Evolutionary conservation across 2,888 invertebrate species (phyloP), one percentile per base, ranked within the genome.

Genomic region (Cryptocheilus praepositus): DNA sequence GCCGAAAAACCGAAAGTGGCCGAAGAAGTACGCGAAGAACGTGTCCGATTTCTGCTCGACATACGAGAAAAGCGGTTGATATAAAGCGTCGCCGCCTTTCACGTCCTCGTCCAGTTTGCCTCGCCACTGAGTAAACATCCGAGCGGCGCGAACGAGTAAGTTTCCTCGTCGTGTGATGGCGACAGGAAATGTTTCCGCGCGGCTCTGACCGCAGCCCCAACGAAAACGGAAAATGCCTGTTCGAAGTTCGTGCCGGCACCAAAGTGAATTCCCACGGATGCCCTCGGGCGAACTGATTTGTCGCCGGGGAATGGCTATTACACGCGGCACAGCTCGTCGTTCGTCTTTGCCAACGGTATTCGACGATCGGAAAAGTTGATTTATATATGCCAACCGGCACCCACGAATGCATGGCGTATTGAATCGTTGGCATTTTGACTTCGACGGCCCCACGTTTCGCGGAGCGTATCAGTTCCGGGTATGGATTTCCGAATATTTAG

Each of bases 31-130:
- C 15, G n/a, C 25, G 36, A 43, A 78, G 78, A 78, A 78, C 69
- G 67, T 76, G 72, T 78, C 73, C 76, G 76, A 78, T 78, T 77
- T 77, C 79, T 65, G 52, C 44, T 56, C 58, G 63, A 70, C 68
- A 67, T 64, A 62, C 54, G 62, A 22, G 53, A 57, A 64, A 25
- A 25, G 25, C 25, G 25, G 2, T 5, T 25, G 53, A 22, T 53
- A 53, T 53, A 25, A 22, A 8, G 15, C 25, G 13, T 22, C 25
- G 55, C 62, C 65, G 61, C 60, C 69, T 66, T 67, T 79, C 76
- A 67, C 64, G 67, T 25, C 2, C 3, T 25, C 73, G 64, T 66
- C 13, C 46, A 70, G 70, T 76, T 78, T 66, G 64, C 67, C 18
- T 59, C 52, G 61, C 21, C 46, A 43, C 53, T 21, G 64, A 55